These are phyloP conservation scores for Boloria selene DNA, from an alignment of 2,888 invertebrate genomes.

Conservation along the genomic window DNA sequence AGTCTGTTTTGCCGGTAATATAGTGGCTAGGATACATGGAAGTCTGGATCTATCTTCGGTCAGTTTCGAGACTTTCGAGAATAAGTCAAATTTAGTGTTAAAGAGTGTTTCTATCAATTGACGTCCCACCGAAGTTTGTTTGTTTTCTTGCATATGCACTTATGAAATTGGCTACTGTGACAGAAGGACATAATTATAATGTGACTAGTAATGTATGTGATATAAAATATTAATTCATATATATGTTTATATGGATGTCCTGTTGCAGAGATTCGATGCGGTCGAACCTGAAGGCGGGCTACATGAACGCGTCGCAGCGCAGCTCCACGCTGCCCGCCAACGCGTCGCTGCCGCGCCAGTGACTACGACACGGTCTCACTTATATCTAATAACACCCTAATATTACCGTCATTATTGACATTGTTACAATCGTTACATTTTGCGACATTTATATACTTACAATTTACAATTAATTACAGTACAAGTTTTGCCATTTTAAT, in stretches of 20 bases:
- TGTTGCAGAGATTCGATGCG: conserved; percentile 88
- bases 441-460: not conserved
- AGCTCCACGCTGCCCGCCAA: conserved; percentile 94
- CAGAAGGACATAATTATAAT: no score
- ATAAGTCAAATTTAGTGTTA: no score
- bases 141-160: no score
- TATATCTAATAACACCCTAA: not conserved
- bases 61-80: no score
- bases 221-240: no score
- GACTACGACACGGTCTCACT: conserved; percentile 39
- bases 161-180: no score
- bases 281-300: conserved; percentile 88
- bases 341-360: conserved; percentile 87
- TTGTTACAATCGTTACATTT: not conserved
- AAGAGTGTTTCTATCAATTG: no score
- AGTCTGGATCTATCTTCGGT: no score
- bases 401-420: not conserved
- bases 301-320: conserved; percentile 88
- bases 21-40: no score
- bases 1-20: no score
- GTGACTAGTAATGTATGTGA: no score
- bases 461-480: not conserved
- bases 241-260: not conserved
- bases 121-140: no score
- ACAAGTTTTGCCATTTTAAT: not conserved